These are phyloP conservation scores for Corythaixoides concolor DNA, from an alignment of 2,113 vertebrate genomes.

Conservation along the genomic window DNA sequence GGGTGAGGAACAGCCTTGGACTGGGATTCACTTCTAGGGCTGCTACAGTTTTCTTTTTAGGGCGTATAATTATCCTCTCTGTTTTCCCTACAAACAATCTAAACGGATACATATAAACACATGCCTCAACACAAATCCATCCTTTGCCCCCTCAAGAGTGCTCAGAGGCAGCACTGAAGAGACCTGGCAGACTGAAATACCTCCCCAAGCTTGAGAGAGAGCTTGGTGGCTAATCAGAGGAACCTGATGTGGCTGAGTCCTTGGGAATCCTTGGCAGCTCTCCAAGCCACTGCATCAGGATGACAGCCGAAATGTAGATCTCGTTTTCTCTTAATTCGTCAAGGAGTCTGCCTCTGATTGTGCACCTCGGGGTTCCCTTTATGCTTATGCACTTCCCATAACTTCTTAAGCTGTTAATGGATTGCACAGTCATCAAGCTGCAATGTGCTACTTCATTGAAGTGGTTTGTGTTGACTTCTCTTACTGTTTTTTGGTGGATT, in stretches of 20 bases:
- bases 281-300: neutral
- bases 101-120: fast-evolving
- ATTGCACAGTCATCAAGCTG: neutral
- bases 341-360: neutral
- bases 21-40: neutral
- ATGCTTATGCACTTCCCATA: neutral
- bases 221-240: neutral
- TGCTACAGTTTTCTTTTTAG: neutral
- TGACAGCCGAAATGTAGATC: neutral
- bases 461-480: neutral
- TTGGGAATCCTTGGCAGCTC: neutral
- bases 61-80: neutral
- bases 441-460: neutral
- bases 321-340: neutral
- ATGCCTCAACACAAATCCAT: neutral
- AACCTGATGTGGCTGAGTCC: neutral
- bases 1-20: neutral
- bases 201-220: neutral
- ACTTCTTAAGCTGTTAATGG: neutral
- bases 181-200: neutral
- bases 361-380: neutral
- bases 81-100: neutral
- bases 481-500: neutral
- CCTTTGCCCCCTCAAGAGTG: neutral
- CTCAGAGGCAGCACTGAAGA: neutral